phyloP scores from a whole-genome alignment of 2,797 vertebrate genomes.

The Phoxinus dragarum region DNA sequence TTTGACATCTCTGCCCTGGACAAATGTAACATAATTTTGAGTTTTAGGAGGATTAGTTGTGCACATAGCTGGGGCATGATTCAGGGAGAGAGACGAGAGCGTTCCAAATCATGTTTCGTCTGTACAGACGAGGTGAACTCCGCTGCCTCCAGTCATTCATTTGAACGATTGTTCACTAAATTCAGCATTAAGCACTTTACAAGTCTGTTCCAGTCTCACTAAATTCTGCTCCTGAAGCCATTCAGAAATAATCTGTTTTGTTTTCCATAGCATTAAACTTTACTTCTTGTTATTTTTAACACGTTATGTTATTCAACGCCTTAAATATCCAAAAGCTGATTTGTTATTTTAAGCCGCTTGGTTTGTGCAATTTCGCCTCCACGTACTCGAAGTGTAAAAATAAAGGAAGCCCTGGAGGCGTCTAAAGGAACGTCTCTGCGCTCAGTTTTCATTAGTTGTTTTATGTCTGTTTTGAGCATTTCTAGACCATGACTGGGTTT shows the following conservation, averaged over 20 bases:
- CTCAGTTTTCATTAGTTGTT: constrained; percentile 41
- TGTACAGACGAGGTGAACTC: constrained; percentile 14
- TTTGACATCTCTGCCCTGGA: too few relatives aligned
- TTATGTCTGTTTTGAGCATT: constrained; percentile 44
- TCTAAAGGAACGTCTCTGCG: not conserved
- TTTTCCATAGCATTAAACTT: constrained; percentile 37
- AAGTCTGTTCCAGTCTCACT: constrained; percentile 39
- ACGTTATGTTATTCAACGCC: constrained; percentile 30
- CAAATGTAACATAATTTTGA: not conserved
- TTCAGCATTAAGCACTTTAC: constrained; percentile 44
- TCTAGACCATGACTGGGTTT: constrained; percentile 57
- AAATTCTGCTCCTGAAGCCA: constrained; percentile 23
- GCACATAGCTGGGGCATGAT: constrained; percentile 3
- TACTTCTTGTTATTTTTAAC: constrained; percentile 45
- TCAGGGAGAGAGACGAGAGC: not conserved
- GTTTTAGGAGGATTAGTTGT: not conserved
- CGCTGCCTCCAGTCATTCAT: constrained; percentile 34
- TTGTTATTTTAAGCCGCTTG: constrained; percentile 43
- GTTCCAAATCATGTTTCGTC: constrained; percentile 2
- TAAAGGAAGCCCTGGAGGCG: constrained; percentile 4
- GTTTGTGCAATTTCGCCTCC: not conserved
- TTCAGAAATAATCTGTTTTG: constrained; percentile 27
- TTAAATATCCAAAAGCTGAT: constrained; percentile 9
- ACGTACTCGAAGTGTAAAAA: not conserved
- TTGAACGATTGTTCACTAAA: constrained; percentile 33